Conservation (phyloP, 2,888 invertebrate genomes). For the Willowsia nigromaculata region DNA sequence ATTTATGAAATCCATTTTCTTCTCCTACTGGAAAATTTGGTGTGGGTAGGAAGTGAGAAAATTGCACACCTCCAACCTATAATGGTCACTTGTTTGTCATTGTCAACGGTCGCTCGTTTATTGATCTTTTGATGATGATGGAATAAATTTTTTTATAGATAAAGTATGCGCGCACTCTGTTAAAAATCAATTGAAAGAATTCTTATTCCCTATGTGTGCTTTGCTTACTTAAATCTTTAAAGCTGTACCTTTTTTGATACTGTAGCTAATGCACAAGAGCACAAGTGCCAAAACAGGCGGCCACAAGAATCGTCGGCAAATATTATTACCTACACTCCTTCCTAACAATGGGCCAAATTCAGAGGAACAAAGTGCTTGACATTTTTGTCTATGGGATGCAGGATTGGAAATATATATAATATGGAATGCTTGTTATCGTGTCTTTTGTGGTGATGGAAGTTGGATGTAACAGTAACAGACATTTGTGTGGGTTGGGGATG, state of each 20-base stretch:
- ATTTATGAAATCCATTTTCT: conserved; percentile 4
- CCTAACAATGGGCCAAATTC: conserved; percentile 14
- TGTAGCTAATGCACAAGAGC: background rate
- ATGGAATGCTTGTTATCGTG: background rate
- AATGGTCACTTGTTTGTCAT: conserved; percentile 53
- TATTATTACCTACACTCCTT: background rate
- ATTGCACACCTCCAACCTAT: conserved; percentile 50
- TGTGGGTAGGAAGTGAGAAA: conserved; percentile 42
- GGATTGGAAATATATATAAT: background rate
- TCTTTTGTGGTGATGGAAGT: conserved; percentile 17
- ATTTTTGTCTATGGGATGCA: background rate
- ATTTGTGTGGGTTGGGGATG: conserved; percentile 4
- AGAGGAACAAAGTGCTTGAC: conserved; percentile 34
- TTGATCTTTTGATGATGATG: conserved; percentile 48
- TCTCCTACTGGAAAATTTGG: conserved; percentile 26
- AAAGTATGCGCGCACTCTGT: background rate
- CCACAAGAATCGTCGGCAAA: conserved; percentile 5
- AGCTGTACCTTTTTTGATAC: background rate
- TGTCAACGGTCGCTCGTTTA: conserved; percentile 42
- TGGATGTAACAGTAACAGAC: conserved; percentile 16
- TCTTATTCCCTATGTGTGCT: background rate
- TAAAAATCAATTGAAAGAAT: conserved; percentile 15
- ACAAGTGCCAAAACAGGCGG: conserved; percentile 39
- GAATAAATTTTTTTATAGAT: background rate
- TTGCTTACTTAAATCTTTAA: background rate